A percentile compares a stretch with the other conserved stretches of the same genome.
These are phyloP conservation scores for Cyprinodon diabolis DNA, from an alignment of 2,797 vertebrate species.

Conservation along the genomic window DNA sequence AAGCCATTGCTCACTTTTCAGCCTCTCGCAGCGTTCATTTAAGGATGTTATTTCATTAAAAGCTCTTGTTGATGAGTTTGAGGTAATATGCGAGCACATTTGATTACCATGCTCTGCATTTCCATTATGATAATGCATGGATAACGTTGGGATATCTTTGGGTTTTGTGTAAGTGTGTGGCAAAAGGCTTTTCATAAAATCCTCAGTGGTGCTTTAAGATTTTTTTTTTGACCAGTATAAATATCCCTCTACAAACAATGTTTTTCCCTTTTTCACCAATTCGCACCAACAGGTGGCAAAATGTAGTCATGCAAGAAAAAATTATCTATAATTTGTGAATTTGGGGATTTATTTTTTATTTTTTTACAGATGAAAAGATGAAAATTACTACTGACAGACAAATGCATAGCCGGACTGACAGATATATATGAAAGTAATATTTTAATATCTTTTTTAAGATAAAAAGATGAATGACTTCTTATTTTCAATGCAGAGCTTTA, in stretches of 20 bases:
- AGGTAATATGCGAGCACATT: constrained; percentile 80
- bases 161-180: background rate
- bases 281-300: background rate
- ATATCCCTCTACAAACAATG: background rate
- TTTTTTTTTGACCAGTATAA: background rate
- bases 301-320: background rate
- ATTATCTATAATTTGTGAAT: background rate
- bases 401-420: background rate
- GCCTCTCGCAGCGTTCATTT: constrained; percentile 81
- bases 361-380: no score
- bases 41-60: constrained; percentile 87
- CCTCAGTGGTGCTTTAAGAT: background rate
- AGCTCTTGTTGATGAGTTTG: constrained; percentile 83
- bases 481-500: constrained; percentile 60
- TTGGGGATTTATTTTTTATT: no score
- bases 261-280: background rate
- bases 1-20: constrained; percentile 86
- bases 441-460: constrained; percentile 17
- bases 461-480: constrained; percentile 25
- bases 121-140: constrained; percentile 45
- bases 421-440: background rate
- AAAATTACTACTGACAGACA: background rate
- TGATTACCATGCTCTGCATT: constrained; percentile 76
- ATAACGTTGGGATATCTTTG: constrained; percentile 21
- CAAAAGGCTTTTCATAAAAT: constrained; percentile 2